These are phyloP conservation scores for Ochlodes sylvanus DNA, from an alignment of 2,888 invertebrate genomes.

Conservation along the genomic window DNA sequence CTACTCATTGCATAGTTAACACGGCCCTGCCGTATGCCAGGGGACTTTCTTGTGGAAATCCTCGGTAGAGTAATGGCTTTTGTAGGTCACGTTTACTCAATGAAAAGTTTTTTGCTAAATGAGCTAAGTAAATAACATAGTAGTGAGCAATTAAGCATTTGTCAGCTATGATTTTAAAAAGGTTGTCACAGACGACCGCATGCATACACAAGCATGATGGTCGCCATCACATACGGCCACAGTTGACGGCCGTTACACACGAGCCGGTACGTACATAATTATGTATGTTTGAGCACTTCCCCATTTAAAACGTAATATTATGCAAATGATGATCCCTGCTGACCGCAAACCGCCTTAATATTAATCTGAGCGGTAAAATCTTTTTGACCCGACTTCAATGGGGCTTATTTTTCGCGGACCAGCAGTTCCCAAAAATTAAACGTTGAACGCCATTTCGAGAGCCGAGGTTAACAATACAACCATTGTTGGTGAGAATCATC, in stretches of 20 bases:
- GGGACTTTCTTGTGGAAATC: too few relatives aligned
- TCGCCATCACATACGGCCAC: not conserved
- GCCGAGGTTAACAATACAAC: conserved; percentile 17
- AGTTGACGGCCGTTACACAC: not conserved
- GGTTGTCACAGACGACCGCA: too few relatives aligned
- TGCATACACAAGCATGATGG: not conserved
- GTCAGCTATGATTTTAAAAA: too few relatives aligned
- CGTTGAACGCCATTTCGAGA: conserved; percentile 20
- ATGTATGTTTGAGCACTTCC: not conserved
- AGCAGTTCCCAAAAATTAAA: conserved; percentile 25
- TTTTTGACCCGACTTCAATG: conserved; percentile 12
- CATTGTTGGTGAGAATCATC: conserved; percentile 20
- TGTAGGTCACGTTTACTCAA: too few relatives aligned
- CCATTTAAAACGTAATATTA: conserved; percentile 12
- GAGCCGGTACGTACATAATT: not conserved
- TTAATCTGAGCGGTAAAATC: conserved; percentile 15
- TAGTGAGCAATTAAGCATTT: too few relatives aligned
- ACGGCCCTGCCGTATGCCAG: not conserved
- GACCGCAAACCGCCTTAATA: conserved; percentile 10
- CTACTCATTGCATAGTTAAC: conserved; percentile 4
- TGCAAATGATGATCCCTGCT: conserved; percentile 12
- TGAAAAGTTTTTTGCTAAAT: too few relatives aligned
- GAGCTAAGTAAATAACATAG: too few relatives aligned
- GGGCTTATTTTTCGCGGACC: conserved; percentile 19
- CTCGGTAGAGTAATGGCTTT: too few relatives aligned